Base-by-base conservation (phyloP, 2,113 vertebrate genomes). In the Alosa alosa region DNA sequence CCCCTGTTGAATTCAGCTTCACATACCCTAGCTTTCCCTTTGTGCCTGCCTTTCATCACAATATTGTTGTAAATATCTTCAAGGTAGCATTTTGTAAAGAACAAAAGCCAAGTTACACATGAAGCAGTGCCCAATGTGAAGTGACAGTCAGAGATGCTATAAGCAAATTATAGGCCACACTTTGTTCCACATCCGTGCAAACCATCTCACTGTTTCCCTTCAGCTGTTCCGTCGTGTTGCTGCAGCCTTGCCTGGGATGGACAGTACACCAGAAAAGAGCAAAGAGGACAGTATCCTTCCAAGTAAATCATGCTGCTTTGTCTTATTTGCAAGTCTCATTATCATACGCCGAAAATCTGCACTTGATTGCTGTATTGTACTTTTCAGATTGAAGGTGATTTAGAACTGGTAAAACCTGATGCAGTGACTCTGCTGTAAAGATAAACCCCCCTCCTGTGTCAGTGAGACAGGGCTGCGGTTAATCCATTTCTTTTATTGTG, bases 211-310 rank as follows among this genome's bases (percentile, higher is more conserved):
- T 78, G 15, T 68, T 0, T 84, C 84, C 20, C 49, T 89, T 9
- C 52, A 97, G 95, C 95, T 98, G 93, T 97, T 98, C 93, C 95
- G 94, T n/a, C 95, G 95, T 68, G 95, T 97, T 86, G 96, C 96
- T 85, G 96, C 96, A 86, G 96, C 96, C 84, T 93, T 98, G 90
- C 96, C 96, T 75, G 96, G 96, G 82, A 97, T 96, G 97, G 96
- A 96, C 87, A 97, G 94, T 91, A 95, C 95, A 92, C 95, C 96
- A 60, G 96, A 96, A 93, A 96, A 96, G 83, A 97, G 96, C 95
- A 96, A 96, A 97, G 95, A 97, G 86, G 96, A 97, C 93, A 96
- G 95, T 96, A 96, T 97, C 96, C 96, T 97, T 95, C 11, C 47
- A 10, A 9, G 11, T 0, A 13, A 1, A 9, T 9, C 47, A 49